A percentile compares a stretch with the other conserved stretches of the same genome.
phyloP scores from a whole-genome alignment of 2,797 vertebrate species.

The Anisognathus igniventris region DNA sequence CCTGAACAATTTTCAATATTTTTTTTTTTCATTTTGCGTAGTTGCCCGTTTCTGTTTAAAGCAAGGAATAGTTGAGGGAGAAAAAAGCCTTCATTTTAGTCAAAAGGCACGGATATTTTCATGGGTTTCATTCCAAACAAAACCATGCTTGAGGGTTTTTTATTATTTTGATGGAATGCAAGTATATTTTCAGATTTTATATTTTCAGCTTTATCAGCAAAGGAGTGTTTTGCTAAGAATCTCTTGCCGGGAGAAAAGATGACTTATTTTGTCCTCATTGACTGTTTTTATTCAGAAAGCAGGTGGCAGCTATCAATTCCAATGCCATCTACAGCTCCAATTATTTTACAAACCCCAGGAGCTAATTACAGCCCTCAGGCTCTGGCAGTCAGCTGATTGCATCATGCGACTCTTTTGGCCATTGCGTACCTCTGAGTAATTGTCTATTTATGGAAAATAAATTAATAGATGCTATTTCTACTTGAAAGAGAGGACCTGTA shows the following conservation, averaged over 20 bases:
- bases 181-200: background rate
- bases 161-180: background rate
- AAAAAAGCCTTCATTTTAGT: background rate
- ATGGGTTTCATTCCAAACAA: background rate
- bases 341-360: conserved; percentile 67
- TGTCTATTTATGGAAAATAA: conserved; percentile 69
- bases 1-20: background rate
- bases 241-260: conserved; percentile 17
- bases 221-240: background rate
- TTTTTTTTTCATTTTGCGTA: background rate
- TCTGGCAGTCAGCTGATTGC: conserved; percentile 58
- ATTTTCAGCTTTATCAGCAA: conserved; percentile 11
- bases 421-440: conserved; percentile 58
- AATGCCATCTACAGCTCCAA: conserved; percentile 60
- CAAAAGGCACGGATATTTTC: rapidly evolving
- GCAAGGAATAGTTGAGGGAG: background rate
- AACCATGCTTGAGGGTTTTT: rapidly evolving
- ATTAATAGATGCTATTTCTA: conserved; percentile 65
- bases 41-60: background rate
- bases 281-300: conserved; percentile 66
- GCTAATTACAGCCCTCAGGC: conserved; percentile 67
- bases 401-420: conserved; percentile 49
- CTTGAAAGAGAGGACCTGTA: background rate
- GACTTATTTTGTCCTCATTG: conserved; percentile 55
- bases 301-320: conserved; percentile 67